phyloP scores from a whole-genome alignment of 2,888 invertebrate genomes.

The Pterostichus madidus region DNA sequence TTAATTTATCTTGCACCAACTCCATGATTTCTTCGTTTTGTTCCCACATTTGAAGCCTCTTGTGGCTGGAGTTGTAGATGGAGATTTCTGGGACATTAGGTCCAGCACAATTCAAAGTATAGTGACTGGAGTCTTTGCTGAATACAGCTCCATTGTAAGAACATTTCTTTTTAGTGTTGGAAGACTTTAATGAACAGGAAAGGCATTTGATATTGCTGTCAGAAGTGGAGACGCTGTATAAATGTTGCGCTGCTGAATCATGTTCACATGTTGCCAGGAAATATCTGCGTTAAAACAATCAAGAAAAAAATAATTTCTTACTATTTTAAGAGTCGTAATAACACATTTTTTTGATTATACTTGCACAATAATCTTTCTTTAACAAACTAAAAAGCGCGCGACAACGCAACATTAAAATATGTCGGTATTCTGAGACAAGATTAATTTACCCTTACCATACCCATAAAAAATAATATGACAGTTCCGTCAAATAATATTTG shows the following conservation, averaged over 20 bases:
- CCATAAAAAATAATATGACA: too few relatives aligned
- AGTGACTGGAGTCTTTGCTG: conserved; percentile 83
- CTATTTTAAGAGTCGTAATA: too few relatives aligned
- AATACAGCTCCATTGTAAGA: conserved; percentile 85
- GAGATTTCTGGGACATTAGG: conserved; percentile 89
- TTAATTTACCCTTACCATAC: too few relatives aligned
- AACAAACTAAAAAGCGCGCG: too few relatives aligned
- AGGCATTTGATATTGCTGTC: conserved; percentile 82
- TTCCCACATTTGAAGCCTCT: conserved; percentile 82
- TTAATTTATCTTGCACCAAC: conserved; percentile 77
- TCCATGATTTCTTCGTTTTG: conserved; percentile 80
- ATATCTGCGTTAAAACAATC: conserved; percentile 81
- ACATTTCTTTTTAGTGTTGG: conserved; percentile 79
- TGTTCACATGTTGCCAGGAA: conserved; percentile 89
- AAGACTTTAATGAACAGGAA: conserved; percentile 84
- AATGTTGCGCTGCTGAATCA: conserved; percentile 89
- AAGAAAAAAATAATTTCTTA: too few relatives aligned
- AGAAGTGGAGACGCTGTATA: conserved; percentile 85
- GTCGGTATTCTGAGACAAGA: too few relatives aligned
- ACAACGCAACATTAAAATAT: too few relatives aligned
- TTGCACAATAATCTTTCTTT: too few relatives aligned
- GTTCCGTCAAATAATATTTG: too few relatives aligned
- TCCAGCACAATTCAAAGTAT: conserved; percentile 89
- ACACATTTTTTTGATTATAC: too few relatives aligned
- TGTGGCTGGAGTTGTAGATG: conserved; percentile 80